A percentile compares a stretch with the other conserved stretches of the same genome.
Conservation (phyloP, 2,888 invertebrate species). For the Drosophila borborema region DNA sequence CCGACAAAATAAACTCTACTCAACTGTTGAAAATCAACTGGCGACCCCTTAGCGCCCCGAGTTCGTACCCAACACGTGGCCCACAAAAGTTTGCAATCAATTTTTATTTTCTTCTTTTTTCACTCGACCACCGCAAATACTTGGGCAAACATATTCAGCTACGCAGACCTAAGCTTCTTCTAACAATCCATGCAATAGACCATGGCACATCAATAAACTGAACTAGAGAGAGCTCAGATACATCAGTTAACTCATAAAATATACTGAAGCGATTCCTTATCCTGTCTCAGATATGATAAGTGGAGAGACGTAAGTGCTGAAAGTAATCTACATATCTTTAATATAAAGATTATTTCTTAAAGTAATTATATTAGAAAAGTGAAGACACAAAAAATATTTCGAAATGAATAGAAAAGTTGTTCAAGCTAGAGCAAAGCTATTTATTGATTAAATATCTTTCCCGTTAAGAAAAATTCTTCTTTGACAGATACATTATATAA, state of each 20-base stretch:
- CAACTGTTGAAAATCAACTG: conserved; percentile 79
- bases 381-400: neutral
- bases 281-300: neutral
- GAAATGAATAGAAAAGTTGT: no score
- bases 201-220: conserved; percentile 28
- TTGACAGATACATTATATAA: no score
- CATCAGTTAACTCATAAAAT: neutral
- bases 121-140: conserved; percentile 60
- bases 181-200: conserved; percentile 15
- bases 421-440: no score
- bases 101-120: conserved; percentile 36
- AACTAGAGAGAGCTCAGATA: neutral
- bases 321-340: neutral
- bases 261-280: neutral
- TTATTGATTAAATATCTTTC: no score
- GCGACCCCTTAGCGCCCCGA: conserved; percentile 35
- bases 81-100: conserved; percentile 70
- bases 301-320: neutral
- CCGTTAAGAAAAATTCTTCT: no score
- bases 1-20: conserved; percentile 73
- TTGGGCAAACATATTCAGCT: conserved; percentile 49
- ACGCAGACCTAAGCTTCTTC: conserved; percentile 36
- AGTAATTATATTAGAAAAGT: neutral
- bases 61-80: conserved; percentile 44
- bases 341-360: neutral